Percentiles rank a stretch among this genome's conserved stretches.
These are phyloP conservation scores for Thera obeliscata DNA, from an alignment of 2,888 invertebrate species.

Conservation along the genomic window DNA sequence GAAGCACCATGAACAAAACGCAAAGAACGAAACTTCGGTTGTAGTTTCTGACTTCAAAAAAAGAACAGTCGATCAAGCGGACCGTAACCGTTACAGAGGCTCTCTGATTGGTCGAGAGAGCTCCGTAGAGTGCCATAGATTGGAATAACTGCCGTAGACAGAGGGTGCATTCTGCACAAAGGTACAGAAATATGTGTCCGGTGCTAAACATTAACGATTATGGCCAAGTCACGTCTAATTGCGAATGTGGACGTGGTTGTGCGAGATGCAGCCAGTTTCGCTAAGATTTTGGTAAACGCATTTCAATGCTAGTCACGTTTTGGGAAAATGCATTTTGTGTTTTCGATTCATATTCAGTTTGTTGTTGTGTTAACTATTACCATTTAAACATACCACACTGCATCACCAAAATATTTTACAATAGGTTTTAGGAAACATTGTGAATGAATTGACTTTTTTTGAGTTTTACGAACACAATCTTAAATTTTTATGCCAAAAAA, in stretches of 20 bases:
- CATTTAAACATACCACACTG: neutral
- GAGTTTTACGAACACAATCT: too few relatives aligned
- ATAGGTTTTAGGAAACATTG: neutral
- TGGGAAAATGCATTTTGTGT: slow-evolving; percentile 6
- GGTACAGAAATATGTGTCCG: slow-evolving; percentile 82
- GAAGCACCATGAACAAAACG: slow-evolving; percentile 11
- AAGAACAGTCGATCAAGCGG: slow-evolving; percentile 43
- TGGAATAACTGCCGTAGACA: slow-evolving; percentile 51
- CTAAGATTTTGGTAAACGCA: slow-evolving; percentile 17
- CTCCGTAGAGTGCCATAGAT: slow-evolving; percentile 38
- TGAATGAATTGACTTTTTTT: too few relatives aligned
- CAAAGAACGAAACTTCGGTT: slow-evolving; percentile 2
- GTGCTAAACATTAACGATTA: slow-evolving; percentile 84
- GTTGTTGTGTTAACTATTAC: neutral
- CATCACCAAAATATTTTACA: neutral
- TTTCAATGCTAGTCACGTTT: slow-evolving; percentile 18
- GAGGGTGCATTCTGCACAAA: slow-evolving; percentile 78
- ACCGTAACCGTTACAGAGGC: slow-evolving; percentile 46
- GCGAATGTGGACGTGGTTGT: slow-evolving; percentile 63
- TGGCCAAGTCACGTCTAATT: slow-evolving; percentile 83
- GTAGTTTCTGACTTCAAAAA: slow-evolving; percentile 35
- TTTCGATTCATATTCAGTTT: slow-evolving; percentile 7
- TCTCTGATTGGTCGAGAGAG: slow-evolving; percentile 53
- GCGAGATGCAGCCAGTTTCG: slow-evolving; percentile 42
- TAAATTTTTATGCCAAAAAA: too few relatives aligned